Evolutionary conservation across 2,113 vertebrate species (phyloP).

Genomic region (Alethe castanea): DNA sequence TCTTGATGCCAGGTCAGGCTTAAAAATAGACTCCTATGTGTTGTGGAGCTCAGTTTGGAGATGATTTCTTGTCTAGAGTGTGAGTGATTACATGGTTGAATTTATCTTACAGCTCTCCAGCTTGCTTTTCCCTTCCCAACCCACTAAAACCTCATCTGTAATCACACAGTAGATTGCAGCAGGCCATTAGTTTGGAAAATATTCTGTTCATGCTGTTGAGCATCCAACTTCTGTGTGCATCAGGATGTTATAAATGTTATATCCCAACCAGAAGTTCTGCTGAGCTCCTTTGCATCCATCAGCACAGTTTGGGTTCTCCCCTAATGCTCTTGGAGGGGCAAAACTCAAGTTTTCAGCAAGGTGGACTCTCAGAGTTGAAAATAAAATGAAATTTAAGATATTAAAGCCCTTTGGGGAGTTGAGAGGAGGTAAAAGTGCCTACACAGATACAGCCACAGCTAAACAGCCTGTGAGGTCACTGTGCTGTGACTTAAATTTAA

Average conservation of each 20-base stretch:
- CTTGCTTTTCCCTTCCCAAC: background rate
- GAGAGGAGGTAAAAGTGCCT: background rate
- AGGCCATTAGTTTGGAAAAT: background rate
- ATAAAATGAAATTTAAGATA: background rate
- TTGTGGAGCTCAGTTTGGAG: background rate
- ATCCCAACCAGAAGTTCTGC: background rate
- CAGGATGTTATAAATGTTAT: background rate
- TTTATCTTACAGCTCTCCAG: slow-evolving; percentile 11
- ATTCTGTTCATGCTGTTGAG: background rate
- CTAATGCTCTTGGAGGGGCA: background rate
- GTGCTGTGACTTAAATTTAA: background rate
- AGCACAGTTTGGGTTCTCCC: background rate
- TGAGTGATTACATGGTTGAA: background rate
- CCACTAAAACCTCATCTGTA: slow-evolving; percentile 9
- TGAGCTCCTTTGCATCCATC: background rate
- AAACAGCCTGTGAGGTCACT: background rate
- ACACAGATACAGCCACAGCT: background rate
- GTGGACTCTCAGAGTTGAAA: background rate
- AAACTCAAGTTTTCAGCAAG: background rate
- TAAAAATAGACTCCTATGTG: slow-evolving; percentile 3
- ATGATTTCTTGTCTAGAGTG: background rate
- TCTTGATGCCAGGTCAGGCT: background rate
- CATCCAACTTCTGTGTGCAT: background rate
- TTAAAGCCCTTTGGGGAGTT: background rate
- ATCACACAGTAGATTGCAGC: background rate